Evolutionary conservation across 2,888 invertebrate genomes (phyloP), one percentile per base, ranked within the genome.

Genomic region (Cephalotes varians): DNA sequence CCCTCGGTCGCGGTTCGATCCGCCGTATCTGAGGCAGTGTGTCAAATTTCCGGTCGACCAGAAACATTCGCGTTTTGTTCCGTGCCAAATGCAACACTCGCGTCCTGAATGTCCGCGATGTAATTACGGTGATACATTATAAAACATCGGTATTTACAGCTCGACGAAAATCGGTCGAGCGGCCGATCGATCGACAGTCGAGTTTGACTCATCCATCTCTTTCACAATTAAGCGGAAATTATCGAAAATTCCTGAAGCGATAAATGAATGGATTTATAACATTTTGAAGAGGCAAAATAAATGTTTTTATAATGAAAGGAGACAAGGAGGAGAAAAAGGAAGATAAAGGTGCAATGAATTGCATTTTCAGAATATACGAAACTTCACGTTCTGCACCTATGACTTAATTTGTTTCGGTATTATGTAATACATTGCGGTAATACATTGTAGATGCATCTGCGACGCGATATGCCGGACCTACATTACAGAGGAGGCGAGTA

Each of bases 1-100:
- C 31, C 60, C 62, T 47, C 69, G 15, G 21, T 7, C 73, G 51
- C 37, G 10, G 1, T 49, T 62, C 80, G 49, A 71, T 58, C 47
- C 21, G 25, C 18, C 31, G 34, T 60, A 72, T 73, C 71, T 74
- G 72, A 76, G 76, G 76, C 76, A 76, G 51, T 67, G 69, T 79
- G 79, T 79, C 79, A 79, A 79, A 79, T 79, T 73, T 15, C 44
- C 77, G 21, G 18, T 21, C 44, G 25, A 21, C 58, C 44, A 47
- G 25, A 79, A 69, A 58, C 25, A 40, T 28, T 15, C 28, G 28
- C 67, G 28, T 67, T 37, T 67, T 28, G 15, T 65, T 28, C 51
- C 64, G 12, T 49, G 49, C 49, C 67, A 40, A 28, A 28, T 51
- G 28, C 65, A 51, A 51, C 51, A 12, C 28, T 40, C 49, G 49